Conservation (phyloP, 2,888 invertebrate genomes). For the Neoascia interrupta region DNA sequence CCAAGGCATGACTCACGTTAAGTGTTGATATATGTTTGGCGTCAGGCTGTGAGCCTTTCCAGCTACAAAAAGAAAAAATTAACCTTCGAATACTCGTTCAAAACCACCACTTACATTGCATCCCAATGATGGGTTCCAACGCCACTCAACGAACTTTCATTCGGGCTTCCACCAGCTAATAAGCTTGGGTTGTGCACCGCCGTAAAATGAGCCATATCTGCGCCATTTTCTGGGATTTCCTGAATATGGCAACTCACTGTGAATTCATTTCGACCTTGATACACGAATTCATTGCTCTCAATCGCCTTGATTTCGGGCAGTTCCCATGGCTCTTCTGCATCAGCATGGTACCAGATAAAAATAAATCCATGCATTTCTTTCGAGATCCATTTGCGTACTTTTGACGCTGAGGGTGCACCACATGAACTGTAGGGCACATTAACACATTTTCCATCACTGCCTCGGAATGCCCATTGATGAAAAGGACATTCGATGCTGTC, state of each 20-base stretch:
- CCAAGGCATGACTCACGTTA: slow-evolving; percentile 83
- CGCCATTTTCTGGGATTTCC: slow-evolving; percentile 94
- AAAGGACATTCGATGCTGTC: slow-evolving; percentile 93
- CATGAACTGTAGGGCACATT: slow-evolving; percentile 86
- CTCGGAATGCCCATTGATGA: slow-evolving; percentile 91
- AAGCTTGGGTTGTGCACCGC: slow-evolving; percentile 86
- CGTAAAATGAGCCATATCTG: slow-evolving; percentile 89
- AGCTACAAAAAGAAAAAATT: slow-evolving; percentile 74
- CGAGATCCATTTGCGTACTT: slow-evolving; percentile 85
- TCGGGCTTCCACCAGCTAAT: slow-evolving; percentile 80
- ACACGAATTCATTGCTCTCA: slow-evolving; percentile 82
- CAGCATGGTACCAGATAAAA: slow-evolving; percentile 91
- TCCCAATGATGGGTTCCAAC: slow-evolving; percentile 82
- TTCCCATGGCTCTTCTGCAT: slow-evolving; percentile 86
- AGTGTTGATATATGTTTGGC: slow-evolving; percentile 84
- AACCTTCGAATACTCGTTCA: too few species aligned
- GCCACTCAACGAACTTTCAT: slow-evolving; percentile 74
- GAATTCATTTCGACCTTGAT: slow-evolving; percentile 89
- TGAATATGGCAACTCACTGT: slow-evolving; percentile 87
- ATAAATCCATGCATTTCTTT: slow-evolving; percentile 87
- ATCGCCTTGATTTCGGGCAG: slow-evolving; percentile 82
- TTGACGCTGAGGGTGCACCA: slow-evolving; percentile 85
- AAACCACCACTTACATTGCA: slow-evolving; percentile 78
- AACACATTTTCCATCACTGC: slow-evolving; percentile 86
- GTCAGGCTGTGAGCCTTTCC: slow-evolving; percentile 80